Evolutionary conservation across 2,888 invertebrate genomes (phyloP), one percentile per base, ranked within the genome.

Genomic region (Phaonia tiefii): DNA sequence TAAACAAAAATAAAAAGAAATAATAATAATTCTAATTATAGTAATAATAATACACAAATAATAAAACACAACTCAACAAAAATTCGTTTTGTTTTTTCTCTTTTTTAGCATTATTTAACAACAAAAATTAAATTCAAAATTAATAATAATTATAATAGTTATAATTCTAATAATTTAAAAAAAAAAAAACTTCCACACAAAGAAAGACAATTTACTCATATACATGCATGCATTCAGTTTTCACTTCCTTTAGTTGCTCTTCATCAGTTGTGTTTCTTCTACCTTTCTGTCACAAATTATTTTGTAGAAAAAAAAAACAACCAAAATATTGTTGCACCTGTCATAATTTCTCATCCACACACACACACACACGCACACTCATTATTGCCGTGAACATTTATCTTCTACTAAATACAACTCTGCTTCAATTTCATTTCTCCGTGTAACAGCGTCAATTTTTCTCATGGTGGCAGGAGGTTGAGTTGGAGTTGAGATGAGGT

Each of bases 401-500:
- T n/a, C n/a, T n/a, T 66, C 31, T 44, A 25, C n/a, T 65, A 22
- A 22, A 17, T 74, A n/a, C 31, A 31, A 31, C 31, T 66, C 15
- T 63, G 65, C 31, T 46, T 70, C 54, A 65, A 72, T 81, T 66
- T 15, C 44, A 65, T 77, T 69, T 54, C 82, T 65, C 77, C n/a
- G 31, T 31, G 31, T 31, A 31, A 5, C 4, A 5, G 31, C 8
- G 31, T 31, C 4, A 5, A 31, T 5, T 3, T 31, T 31, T 5
- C 31, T 31, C 4, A 8, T 31, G 31, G 31, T 31, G 8, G 31
- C 26, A 13, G n/a, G 5, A 15, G n/a, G 15, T 13, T 13, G 13
- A 20, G 37, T 25, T 22, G 26, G 56, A 4, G 46, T 10, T 2
- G 4, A n/a, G 10, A 25, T 56, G 13, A n/a, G 65, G 44, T 25